Conservation (phyloP, 2,797 vertebrate species). For the Chelonia mydas region DNA sequence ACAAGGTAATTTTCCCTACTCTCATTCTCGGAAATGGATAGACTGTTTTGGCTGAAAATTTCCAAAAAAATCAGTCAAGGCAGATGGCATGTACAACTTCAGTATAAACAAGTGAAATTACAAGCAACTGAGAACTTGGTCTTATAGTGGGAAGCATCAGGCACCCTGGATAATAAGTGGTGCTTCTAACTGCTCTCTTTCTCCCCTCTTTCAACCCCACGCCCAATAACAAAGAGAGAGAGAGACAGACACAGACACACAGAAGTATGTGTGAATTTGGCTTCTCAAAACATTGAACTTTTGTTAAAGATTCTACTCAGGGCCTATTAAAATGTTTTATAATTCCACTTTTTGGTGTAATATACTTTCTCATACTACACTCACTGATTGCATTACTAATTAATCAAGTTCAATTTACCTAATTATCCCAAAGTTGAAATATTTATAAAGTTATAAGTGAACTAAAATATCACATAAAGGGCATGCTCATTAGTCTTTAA, state of each 20-base stretch:
- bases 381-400: slow-evolving; percentile 76
- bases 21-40: not conserved
- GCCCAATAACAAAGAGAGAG: not conserved
- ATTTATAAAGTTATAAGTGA: slow-evolving; percentile 77
- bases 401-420: slow-evolving; percentile 78
- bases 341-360: slow-evolving; percentile 52
- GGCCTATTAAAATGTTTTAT: slow-evolving; percentile 56
- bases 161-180: not conserved
- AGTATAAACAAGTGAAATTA: not conserved
- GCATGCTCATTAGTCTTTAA: slow-evolving; percentile 68
- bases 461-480: slow-evolving; percentile 78
- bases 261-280: not conserved
- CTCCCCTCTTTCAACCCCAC: not conserved
- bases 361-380: slow-evolving; percentile 61
- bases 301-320: slow-evolving; percentile 40
- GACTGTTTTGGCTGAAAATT: not conserved
- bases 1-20: not conserved
- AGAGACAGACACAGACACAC: not conserved
- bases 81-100: not conserved
- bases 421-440: slow-evolving; percentile 80
- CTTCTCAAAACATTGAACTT: not conserved
- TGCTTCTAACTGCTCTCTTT: not conserved
- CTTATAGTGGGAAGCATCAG: not conserved
- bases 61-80: not conserved
- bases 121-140: not conserved